These are phyloP conservation scores for Synanceia verrucosa DNA, from an alignment of 2,797 vertebrate species.

Conservation along the genomic window DNA sequence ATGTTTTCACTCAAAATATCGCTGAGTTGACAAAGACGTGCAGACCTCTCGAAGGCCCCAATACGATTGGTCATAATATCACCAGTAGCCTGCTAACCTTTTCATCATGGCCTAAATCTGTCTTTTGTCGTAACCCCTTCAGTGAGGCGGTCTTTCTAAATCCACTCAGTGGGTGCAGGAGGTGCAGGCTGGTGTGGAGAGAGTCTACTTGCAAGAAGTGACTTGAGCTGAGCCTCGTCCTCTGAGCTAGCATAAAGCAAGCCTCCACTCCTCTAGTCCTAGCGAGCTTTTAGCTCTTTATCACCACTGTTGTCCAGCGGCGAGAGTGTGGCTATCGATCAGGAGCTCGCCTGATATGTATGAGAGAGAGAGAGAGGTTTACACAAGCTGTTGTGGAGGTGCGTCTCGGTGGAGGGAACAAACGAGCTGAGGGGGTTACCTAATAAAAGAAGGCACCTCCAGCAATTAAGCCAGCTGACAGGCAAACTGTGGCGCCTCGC, in stretches of 20 bases:
- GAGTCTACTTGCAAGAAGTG: conserved; percentile 1
- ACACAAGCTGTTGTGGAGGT: conserved; percentile 71
- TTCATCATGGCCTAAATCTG: conserved; percentile 10
- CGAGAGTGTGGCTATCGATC: conserved; percentile 71
- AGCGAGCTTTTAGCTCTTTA: conserved; percentile 72
- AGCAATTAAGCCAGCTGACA: conserved; percentile 87
- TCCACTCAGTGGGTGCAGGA: not conserved
- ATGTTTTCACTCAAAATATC: no score
- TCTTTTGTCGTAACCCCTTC: no score
- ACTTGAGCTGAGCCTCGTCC: conserved; percentile 17
- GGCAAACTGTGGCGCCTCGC: conserved; percentile 76
- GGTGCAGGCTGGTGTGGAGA: not conserved
- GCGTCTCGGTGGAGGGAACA: conserved; percentile 73
- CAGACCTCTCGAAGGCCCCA: not conserved
- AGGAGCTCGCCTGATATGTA: conserved; percentile 56
- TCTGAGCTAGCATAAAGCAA: conserved; percentile 32
- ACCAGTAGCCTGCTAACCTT: not conserved
- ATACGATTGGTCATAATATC: not conserved
- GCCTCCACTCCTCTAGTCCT: conserved; percentile 29
- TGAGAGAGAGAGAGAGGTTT: conserved; percentile 57
- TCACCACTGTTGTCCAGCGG: conserved; percentile 64
- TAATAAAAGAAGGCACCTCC: conserved; percentile 84
- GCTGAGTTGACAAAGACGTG: not conserved
- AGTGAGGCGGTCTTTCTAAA: not conserved
- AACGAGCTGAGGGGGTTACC: conserved; percentile 78